Conservation (phyloP, 2,113 vertebrate species). For the Chamaea fasciata region DNA sequence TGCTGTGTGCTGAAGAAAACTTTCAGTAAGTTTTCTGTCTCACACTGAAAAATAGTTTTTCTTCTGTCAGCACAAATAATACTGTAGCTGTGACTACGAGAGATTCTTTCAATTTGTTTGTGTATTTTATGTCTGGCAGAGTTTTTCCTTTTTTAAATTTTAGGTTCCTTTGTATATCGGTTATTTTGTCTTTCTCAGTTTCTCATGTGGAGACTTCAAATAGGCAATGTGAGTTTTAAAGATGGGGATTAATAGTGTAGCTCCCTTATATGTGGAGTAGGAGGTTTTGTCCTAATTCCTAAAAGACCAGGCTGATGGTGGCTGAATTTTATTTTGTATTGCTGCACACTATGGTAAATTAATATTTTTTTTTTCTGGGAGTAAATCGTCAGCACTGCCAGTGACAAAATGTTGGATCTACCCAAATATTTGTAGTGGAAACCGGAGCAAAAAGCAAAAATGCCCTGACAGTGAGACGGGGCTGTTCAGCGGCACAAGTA, state of each 20-base stretch:
- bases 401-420: background rate
- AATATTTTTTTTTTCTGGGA: background rate
- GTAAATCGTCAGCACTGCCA: background rate
- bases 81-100: background rate
- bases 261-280: background rate
- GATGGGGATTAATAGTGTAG: background rate
- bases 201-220: background rate
- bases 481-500: background rate
- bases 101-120: background rate
- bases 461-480: rapidly evolving
- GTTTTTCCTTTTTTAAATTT: background rate
- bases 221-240: background rate
- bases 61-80: background rate
- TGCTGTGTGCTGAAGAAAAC: background rate
- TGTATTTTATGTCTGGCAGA: background rate
- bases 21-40: background rate
- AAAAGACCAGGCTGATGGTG: background rate
- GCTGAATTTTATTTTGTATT: background rate
- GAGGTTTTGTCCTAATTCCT: background rate
- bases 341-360: background rate
- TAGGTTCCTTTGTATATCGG: background rate
- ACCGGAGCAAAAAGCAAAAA: background rate
- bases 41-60: background rate
- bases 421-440: background rate
- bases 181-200: background rate